Evolutionary conservation across 1,140 invertebrate genomes (phyloP).

Genomic region (Calephelis virginiensis): DNA sequence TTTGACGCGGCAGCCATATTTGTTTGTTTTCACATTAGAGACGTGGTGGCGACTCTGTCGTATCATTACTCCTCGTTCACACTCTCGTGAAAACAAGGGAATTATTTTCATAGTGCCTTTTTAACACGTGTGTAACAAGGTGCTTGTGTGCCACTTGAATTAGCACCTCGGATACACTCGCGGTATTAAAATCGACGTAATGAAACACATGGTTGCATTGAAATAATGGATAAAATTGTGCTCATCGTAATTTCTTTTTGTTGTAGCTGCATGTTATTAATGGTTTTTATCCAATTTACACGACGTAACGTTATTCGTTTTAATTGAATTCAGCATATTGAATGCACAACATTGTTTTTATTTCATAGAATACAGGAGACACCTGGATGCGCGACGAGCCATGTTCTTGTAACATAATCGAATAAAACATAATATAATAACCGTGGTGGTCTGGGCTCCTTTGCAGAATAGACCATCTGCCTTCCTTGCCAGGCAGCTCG

Average conservation of each 20-base stretch:
- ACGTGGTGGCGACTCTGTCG: conserved; percentile 13
- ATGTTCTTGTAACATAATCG: too few species aligned
- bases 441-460: too few species aligned
- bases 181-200: conserved; percentile 15
- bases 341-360: too few species aligned
- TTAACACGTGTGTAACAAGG: conserved; percentile 14
- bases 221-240: conserved; percentile 16
- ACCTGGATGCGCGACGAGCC: too few species aligned
- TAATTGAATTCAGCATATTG: neutral
- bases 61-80: conserved; percentile 17
- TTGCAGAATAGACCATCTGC: too few species aligned
- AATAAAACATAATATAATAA: too few species aligned
- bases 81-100: conserved; percentile 16
- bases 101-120: conserved; percentile 17
- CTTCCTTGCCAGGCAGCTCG: too few species aligned
- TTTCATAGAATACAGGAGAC: neutral
- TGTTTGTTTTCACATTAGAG: conserved; percentile 17
- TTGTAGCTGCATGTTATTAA: conserved; percentile 1
- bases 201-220: conserved; percentile 5
- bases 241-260: conserved; percentile 9
- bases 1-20: conserved; percentile 13
- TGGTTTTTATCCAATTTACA: conserved; percentile 9
- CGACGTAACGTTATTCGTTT: conserved; percentile 10
- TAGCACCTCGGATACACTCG: conserved; percentile 16
- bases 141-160: conserved; percentile 7